phyloP scores from a whole-genome alignment of 2,797 vertebrate genomes.

The Hyperoplus lanceolatus region DNA sequence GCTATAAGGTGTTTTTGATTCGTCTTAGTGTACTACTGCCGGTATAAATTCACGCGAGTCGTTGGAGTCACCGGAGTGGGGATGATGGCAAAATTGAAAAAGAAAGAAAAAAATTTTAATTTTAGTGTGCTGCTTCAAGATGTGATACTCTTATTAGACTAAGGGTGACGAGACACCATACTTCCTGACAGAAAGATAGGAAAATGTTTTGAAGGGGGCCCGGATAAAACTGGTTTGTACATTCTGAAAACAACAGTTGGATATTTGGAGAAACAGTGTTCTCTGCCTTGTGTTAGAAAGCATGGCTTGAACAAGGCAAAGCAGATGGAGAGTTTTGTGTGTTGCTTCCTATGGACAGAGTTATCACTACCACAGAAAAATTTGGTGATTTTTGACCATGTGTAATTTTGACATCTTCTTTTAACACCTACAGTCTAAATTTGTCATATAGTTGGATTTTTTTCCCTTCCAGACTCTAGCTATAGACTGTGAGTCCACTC shows the following conservation, averaged over 20 bases:
- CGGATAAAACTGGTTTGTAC: slow-evolving; percentile 54
- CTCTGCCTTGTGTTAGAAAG: slow-evolving; percentile 40
- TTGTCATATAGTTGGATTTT: slow-evolving; percentile 23
- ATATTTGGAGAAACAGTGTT: slow-evolving; percentile 56
- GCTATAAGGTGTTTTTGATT: slow-evolving; percentile 73
- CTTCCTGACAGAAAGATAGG: slow-evolving; percentile 62
- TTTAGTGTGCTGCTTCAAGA: slow-evolving; percentile 75
- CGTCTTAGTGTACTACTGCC: slow-evolving; percentile 50
- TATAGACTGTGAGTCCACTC: slow-evolving; percentile 21
- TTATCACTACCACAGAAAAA: slow-evolving; percentile 3
- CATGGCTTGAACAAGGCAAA: slow-evolving; percentile 48
- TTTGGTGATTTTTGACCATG: slow-evolving; percentile 33
- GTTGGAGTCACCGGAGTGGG: slow-evolving; percentile 59
- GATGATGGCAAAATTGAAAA: slow-evolving; percentile 41
- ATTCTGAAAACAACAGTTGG: slow-evolving; percentile 53
- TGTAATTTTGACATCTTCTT: slow-evolving; percentile 55
- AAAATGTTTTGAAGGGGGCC: slow-evolving; percentile 59
- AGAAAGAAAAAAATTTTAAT: neutral
- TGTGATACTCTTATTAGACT: slow-evolving; percentile 84
- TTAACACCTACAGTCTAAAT: slow-evolving; percentile 41
- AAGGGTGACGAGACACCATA: slow-evolving; percentile 53
- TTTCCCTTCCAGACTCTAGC: neutral
- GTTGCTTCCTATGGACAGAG: slow-evolving; percentile 42
- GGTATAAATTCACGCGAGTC: slow-evolving; percentile 30
- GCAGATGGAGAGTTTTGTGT: slow-evolving; percentile 65